Base-by-base conservation (phyloP, 2,113 vertebrate genomes). In the Micronisus gabar region DNA sequence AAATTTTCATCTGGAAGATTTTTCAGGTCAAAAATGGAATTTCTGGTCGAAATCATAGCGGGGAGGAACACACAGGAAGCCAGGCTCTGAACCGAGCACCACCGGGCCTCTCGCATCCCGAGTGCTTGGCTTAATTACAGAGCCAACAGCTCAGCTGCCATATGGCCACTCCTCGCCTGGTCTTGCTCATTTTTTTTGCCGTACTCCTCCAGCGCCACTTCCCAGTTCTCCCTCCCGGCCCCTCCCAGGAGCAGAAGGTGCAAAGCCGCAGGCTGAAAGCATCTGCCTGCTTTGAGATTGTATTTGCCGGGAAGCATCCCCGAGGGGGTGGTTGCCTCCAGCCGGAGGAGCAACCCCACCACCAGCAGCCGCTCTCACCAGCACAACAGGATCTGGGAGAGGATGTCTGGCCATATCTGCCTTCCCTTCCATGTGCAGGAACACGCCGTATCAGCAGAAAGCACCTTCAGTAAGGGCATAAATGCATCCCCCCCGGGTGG, bases 1-100 rank as follows among this genome's bases (percentile, higher is more conserved):
- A 93, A 96, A 81, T 96, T 95, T 93, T 96, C 96, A 97, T 96
- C 96, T 96, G 96, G 95, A 96, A 93, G 90, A 85, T 96, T 97
- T 95, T 93, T 94, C 78, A 40, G 95, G 95, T 96, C 95, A 97
- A 82, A 96, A 85, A 93, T 93, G 95, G 93, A 96, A 96, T 96
- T 95, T 94, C 92, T 97, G 90, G 87, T 95, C 78, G 96, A 86
- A 96, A 82, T 48, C 58, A 16, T 80, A 85, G 92, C 11, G 26
- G 58, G 45, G 50, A 96, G 79, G 93, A 96, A 95, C 90, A 93
- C 90, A 93, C 92, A 96, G 93, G 95, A 93, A 96, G 92, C 84
- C 5, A 1, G 80, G 72, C 80, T 89, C 76, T 93, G 80, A 86
- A 41, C 10, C 1, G 41, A 92, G 71, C 53, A 9, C 53, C 65